Evolutionary conservation across 2,888 invertebrate genomes (phyloP).

Genomic region (Suillia variegata): DNA sequence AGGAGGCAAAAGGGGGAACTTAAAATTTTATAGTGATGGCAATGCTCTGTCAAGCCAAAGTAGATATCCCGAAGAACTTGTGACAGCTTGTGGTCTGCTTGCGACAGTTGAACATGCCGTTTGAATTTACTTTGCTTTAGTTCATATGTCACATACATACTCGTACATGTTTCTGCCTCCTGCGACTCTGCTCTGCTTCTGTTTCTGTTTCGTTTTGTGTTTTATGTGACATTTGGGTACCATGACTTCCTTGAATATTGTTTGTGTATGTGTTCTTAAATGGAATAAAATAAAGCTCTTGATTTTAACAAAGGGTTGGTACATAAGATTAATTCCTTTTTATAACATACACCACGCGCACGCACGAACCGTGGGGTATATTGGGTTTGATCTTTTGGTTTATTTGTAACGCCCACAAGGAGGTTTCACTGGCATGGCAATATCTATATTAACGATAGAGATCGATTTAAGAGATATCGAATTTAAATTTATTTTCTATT

Average conservation of each 20-base stretch:
- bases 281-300: background rate
- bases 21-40: constrained; percentile 6
- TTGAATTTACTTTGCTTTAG: constrained; percentile 30
- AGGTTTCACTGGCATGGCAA: no score
- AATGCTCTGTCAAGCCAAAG: constrained; percentile 24
- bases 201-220: background rate
- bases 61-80: constrained; percentile 33
- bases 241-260: background rate
- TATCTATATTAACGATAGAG: no score
- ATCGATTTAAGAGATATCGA: no score
- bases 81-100: constrained; percentile 55
- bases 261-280: background rate
- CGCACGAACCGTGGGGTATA: no score
- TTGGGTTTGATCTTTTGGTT: no score
- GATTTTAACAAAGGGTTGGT: background rate
- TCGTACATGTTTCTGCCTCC: background rate
- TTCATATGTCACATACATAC: constrained; percentile 23
- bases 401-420: no score
- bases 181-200: background rate
- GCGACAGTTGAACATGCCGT: constrained; percentile 50
- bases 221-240: background rate
- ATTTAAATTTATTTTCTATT: no score
- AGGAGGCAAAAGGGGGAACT: no score
- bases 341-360: no score
- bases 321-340: no score